A percentile compares a stretch with the other conserved stretches of the same genome.
Evolutionary conservation across 64 coral and sea anemone species (phyloP).

Genomic region (Anthopleura sola): DNA sequence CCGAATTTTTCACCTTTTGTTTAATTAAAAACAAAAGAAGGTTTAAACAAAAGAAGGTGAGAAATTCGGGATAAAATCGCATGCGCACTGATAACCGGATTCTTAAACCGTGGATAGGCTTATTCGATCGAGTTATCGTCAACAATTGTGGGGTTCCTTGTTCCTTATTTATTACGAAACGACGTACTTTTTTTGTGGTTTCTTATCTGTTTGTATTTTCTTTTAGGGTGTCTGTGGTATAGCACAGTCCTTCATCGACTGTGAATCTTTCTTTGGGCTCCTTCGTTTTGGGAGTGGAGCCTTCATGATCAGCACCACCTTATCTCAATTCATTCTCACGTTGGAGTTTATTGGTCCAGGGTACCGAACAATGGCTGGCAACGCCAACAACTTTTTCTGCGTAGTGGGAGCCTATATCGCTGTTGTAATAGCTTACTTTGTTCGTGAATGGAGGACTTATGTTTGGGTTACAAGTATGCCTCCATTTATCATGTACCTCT

Average conservation of each 20-base stretch:
- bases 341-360: conserved; percentile 61
- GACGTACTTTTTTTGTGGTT: no score
- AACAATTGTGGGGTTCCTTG: no score
- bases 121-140: no score
- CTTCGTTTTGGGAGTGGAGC: conserved; percentile 62
- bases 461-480: conserved; percentile 47
- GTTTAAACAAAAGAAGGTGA: no score
- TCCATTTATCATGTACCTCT: conserved; percentile 29
- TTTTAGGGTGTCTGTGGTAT: not conserved
- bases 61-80: no score
- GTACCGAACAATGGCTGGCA: conserved; percentile 60
- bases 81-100: no score
- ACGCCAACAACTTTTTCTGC: conserved; percentile 64
- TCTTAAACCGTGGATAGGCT: no score
- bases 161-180: no score
- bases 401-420: conserved; percentile 18
- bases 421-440: conserved; percentile 51
- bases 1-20: no score
- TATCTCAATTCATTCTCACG: conserved; percentile 48
- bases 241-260: conserved; percentile 21
- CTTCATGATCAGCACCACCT: conserved; percentile 37
- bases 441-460: conserved; percentile 72
- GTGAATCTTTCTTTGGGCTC: conserved; percentile 35
- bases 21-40: no score
- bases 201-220: no score